phyloP scores from a whole-genome alignment of 2,113 vertebrate species.

The Odontesthes bonariensis region DNA sequence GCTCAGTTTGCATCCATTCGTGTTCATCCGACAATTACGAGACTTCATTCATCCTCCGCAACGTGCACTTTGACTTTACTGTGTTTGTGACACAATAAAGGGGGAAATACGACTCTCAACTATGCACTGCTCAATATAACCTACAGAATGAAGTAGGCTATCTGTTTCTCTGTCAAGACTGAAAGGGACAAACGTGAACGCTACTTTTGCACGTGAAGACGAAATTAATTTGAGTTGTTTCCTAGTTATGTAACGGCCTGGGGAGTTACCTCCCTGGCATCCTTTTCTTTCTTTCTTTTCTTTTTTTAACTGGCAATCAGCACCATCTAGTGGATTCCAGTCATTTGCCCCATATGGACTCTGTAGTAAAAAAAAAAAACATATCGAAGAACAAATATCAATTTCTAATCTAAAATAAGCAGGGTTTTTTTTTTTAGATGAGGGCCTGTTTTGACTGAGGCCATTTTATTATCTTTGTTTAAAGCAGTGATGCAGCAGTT shows the following conservation, averaged over 20 bases:
- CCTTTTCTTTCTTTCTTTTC: neutral
- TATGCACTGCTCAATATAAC: too few relatives aligned
- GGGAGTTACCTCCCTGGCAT: neutral
- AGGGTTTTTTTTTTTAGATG: too few relatives aligned
- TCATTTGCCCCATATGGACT: neutral
- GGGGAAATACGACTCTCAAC: too few relatives aligned
- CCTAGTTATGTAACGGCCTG: conserved; percentile 7
- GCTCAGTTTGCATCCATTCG: neutral
- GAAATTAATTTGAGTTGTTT: neutral
- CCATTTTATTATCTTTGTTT: neutral
- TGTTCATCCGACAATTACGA: neutral
- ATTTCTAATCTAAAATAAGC: too few relatives aligned
- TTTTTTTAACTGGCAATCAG: conserved; percentile 2
- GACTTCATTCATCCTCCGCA: too few relatives aligned
- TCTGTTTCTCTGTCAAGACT: too few relatives aligned
- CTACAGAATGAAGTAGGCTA: too few relatives aligned
- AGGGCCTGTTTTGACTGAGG: neutral
- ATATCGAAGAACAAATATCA: too few relatives aligned
- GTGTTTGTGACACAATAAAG: too few relatives aligned
- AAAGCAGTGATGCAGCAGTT: neutral
- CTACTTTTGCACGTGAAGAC: too few relatives aligned
- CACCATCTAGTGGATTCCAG: conserved; percentile 48
- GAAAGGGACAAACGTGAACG: too few relatives aligned
- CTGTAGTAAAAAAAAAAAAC: neutral
- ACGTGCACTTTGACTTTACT: too few relatives aligned